A percentile compares a stretch with the other conserved stretches of the same genome.
Evolutionary conservation across 2,888 invertebrate genomes (phyloP).

Genomic region (Andrena chrysosceles): DNA sequence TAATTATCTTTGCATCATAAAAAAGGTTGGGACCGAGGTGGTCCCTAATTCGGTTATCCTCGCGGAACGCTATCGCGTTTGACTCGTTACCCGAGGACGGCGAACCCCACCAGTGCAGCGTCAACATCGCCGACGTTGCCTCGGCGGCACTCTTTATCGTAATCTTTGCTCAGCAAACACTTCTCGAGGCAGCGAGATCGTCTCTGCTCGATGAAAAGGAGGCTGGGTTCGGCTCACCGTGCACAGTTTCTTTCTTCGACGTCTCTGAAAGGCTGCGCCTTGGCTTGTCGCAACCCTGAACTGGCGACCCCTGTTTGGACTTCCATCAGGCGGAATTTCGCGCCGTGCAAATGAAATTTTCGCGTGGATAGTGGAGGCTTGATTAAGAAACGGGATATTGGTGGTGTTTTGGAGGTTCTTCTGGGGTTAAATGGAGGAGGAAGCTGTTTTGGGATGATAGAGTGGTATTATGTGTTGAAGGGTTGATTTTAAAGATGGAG

Average conservation of each 20-base stretch:
- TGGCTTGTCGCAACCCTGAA: neutral
- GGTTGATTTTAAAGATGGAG: no score
- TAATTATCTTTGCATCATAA: neutral
- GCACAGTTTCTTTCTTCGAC: neutral
- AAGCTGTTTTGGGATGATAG: no score
- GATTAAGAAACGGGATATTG: neutral
- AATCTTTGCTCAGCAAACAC: slow-evolving; percentile 71
- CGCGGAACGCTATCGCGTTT: slow-evolving; percentile 37
- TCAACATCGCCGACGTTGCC: slow-evolving; percentile 51
- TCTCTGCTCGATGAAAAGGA: slow-evolving; percentile 43
- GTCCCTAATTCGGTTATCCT: slow-evolving; percentile 45
- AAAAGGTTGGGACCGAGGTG: neutral
- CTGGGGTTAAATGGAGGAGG: neutral
- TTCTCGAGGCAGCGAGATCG: slow-evolving; percentile 49
- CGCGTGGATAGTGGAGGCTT: neutral
- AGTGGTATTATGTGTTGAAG: no score
- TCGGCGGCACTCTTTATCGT: slow-evolving; percentile 43
- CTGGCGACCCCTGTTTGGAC: slow-evolving; percentile 24
- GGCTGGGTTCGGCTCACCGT: slow-evolving; percentile 16
- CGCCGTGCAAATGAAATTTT: slow-evolving; percentile 21
- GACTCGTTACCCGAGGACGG: slow-evolving; percentile 53
- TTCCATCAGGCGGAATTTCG: slow-evolving; percentile 14
- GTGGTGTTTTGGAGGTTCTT: neutral
- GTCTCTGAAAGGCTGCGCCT: neutral
- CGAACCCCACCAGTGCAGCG: slow-evolving; percentile 59